Evolutionary conservation across 1,140 invertebrate genomes (phyloP), one percentile per base, ranked within the genome.

Genomic region (Listronotus oregonensis): DNA sequence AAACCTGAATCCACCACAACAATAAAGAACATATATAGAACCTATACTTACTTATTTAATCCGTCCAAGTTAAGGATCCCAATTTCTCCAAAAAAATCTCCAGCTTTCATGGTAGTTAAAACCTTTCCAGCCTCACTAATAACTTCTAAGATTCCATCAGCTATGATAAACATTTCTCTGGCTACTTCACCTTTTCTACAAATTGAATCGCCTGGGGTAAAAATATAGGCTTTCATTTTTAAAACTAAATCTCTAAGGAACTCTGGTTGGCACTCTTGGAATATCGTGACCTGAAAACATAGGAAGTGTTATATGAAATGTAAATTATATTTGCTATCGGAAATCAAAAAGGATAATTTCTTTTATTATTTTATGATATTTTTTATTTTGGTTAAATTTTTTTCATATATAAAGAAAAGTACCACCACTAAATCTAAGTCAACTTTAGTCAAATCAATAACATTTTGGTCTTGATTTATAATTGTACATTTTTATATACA

Each of bases 151-250:
- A 97, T 95, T 7, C 96, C 96, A 79, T 97, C 95, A 9, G 95
- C 95, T 73, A 98, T 97, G 72, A 98, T 98, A 75, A 98, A 98
- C 95, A 98, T 98, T 82, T 98, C 96, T 71, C 95, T 82, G 0
- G 95, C 96, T 11, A 79, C 77, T 60, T 79, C 77, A 70, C 94
- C 95, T 80, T 96, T 95, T 2, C 95, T 85, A 77, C 95, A 98
- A 73, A 98, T 97, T 37, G 96, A 90, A 80, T 98, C 96, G 18
- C 95, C 96, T 0, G 95, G 96, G 11, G 95, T 97, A 78, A 97
- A 98, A 78, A 98, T 98, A 77, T 95, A 97, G 3, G 95, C 94
- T 80, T 94, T 95, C 96, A 98, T 98, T 81, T 98, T 98, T 40
- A 98, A 84, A 17, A 98, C 95, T 42, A 98, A 84, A 79, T 97